These are phyloP conservation scores for Gallinago stenura DNA, from an alignment of 2,797 vertebrate species.

Conservation along the genomic window DNA sequence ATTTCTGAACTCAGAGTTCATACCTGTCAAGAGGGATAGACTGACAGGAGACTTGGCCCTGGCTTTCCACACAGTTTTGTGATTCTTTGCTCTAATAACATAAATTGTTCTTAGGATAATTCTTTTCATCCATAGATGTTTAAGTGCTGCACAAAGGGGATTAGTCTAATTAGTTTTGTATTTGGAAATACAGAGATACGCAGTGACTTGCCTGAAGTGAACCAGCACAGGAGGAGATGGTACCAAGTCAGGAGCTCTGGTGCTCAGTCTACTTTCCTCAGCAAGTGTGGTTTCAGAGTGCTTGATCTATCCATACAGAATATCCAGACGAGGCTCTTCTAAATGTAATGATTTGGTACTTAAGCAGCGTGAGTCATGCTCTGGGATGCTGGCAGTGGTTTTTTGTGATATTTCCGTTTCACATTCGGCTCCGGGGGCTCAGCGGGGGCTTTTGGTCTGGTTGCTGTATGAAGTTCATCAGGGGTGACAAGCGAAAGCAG, in stretches of 20 bases:
- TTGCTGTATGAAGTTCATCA: conserved; percentile 65
- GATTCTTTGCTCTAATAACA: not conserved
- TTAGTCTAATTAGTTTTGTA: conserved; percentile 50
- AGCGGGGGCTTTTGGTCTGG: conserved; percentile 51
- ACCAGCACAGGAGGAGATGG: not conserved
- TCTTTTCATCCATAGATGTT: conserved; percentile 4
- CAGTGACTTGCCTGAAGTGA: conserved; percentile 22
- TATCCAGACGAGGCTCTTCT: not conserved
- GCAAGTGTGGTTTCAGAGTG: not conserved
- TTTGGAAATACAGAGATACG: not conserved
- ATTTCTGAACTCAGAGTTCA: not conserved
- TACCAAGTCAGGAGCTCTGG: not conserved
- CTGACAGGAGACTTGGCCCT: not conserved
- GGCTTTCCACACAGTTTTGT: not conserved
- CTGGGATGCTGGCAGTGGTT: conserved; percentile 40
- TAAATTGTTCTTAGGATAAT: conserved; percentile 24
- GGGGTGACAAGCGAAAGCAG: conserved; percentile 52
- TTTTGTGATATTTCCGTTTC: conserved; percentile 59
- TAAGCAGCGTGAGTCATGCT: conserved; percentile 48
- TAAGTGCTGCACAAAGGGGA: conserved; percentile 8
- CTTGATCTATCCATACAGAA: not conserved
- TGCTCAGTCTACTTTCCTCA: not conserved
- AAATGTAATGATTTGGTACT: conserved; percentile 22
- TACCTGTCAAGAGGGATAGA: not conserved
- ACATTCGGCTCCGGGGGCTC: conserved; percentile 51